Evolutionary conservation across 2,888 invertebrate genomes (phyloP).

Genomic region (Lamellibrachia satsuma): DNA sequence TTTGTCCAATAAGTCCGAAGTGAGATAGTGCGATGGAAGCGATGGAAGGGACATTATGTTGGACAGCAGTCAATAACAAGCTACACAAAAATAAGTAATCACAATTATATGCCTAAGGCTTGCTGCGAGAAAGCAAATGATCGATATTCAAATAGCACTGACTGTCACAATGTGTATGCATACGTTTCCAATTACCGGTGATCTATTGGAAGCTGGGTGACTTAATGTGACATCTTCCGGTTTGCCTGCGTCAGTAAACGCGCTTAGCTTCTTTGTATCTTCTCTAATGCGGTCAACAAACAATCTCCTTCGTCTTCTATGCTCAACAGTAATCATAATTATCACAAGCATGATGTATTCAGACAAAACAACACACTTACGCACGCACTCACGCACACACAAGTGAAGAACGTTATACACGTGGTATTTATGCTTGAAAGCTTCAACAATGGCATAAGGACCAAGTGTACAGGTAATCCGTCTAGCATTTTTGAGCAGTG

Average conservation of each 20-base stretch:
- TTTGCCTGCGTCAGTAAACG: neutral
- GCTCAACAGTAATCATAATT: neutral
- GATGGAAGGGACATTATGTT: neutral
- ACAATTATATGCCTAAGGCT: neutral
- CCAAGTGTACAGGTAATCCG: neutral
- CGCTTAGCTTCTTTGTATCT: neutral
- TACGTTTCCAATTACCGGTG: neutral
- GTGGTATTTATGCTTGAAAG: neutral
- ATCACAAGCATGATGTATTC: neutral
- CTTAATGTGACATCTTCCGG: neutral
- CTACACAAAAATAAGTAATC: neutral
- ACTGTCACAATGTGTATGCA: neutral
- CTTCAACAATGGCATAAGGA: neutral
- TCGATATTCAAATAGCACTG: neutral
- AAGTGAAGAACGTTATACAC: neutral
- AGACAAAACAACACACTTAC: neutral
- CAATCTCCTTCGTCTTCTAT: neutral
- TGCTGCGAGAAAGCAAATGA: neutral
- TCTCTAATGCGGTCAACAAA: neutral
- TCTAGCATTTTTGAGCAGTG: no score
- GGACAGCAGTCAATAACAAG: neutral
- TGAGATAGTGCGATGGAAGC: no score
- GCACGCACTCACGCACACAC: neutral
- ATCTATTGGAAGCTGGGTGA: neutral
- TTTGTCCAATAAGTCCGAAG: no score